Conservation (phyloP, 2,113 vertebrate genomes). For the Sorex araneus region DNA sequence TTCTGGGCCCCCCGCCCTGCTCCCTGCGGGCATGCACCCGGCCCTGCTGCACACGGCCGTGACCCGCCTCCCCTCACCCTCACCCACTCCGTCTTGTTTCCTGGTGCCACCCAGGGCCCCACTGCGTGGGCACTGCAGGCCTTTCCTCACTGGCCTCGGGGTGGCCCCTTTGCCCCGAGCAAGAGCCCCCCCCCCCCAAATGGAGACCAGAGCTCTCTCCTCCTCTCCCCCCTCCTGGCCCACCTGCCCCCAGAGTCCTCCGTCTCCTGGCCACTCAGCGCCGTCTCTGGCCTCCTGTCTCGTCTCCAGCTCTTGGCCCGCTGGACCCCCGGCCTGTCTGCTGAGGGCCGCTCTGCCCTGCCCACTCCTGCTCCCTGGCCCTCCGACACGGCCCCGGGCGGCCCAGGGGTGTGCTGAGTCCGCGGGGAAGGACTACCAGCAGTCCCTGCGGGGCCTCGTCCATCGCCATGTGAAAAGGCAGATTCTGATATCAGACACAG, state of each 20-base stretch:
- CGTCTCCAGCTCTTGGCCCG: not conserved
- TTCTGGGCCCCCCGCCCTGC: not conserved
- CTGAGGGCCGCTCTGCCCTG: not conserved
- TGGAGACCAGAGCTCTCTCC: not conserved
- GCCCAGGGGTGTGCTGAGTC: not conserved
- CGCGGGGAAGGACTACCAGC: too few relatives aligned
- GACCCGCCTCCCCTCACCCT: too few relatives aligned
- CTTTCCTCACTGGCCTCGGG: too few relatives aligned
- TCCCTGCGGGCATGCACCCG: not conserved
- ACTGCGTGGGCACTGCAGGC: too few relatives aligned
- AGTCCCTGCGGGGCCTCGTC: not conserved
- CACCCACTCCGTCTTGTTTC: too few relatives aligned
- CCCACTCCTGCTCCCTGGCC: too few relatives aligned
- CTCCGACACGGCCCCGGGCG: not conserved
- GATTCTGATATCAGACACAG: not conserved
- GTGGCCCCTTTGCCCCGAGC: too few relatives aligned
- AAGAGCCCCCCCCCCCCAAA: too few relatives aligned
- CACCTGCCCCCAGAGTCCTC: not conserved
- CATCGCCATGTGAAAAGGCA: not conserved
- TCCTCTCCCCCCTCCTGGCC: not conserved
- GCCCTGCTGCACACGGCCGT: too few relatives aligned
- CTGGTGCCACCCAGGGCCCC: too few relatives aligned
- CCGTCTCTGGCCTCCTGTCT: not conserved
- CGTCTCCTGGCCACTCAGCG: not conserved
- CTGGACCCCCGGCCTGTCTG: not conserved